Evolutionary conservation across 2,888 invertebrate genomes (phyloP).

Genomic region (Ptycholaimellus sp.): DNA sequence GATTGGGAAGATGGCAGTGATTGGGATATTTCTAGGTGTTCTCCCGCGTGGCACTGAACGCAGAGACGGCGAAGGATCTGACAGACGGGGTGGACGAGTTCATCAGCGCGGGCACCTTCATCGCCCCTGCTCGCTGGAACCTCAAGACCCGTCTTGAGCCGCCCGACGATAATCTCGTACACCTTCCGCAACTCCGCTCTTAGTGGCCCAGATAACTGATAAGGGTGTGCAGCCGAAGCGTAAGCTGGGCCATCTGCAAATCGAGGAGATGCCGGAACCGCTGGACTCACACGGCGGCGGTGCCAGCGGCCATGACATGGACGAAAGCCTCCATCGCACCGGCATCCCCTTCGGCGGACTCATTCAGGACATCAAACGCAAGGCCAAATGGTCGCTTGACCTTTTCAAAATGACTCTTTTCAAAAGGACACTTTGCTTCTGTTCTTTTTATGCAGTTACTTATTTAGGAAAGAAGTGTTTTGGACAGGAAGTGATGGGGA

Average conservation of each 20-base stretch:
- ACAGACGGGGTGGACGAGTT: constrained; percentile 15
- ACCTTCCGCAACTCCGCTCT: no score
- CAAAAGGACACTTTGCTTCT: no score
- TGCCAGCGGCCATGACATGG: not conserved
- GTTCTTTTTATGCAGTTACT: no score
- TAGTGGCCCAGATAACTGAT: no score
- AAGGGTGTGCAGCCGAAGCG: constrained; percentile 3
- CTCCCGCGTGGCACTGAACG: constrained; percentile 11
- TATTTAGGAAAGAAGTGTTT: no score
- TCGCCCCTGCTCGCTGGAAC: constrained; percentile 19
- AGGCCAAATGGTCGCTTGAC: constrained; percentile 11
- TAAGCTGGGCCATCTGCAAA: not conserved
- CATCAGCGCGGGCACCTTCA: constrained; percentile 11
- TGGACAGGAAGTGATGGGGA: no score
- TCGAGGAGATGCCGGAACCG: no score
- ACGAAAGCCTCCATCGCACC: constrained; percentile 13
- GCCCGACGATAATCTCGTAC: constrained; percentile 25
- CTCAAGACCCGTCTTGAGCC: constrained; percentile 26
- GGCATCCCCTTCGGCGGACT: constrained; percentile 33
- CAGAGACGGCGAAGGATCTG: constrained; percentile 9
- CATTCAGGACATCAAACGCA: constrained; percentile 26
- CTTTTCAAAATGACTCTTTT: constrained; percentile 2
- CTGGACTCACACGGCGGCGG: no score
- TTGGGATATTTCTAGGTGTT: constrained; percentile 12
- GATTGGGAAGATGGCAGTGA: no score